Conservation (phyloP, 2,888 invertebrate species). For the Melikaiella ostensackeni region DNA sequence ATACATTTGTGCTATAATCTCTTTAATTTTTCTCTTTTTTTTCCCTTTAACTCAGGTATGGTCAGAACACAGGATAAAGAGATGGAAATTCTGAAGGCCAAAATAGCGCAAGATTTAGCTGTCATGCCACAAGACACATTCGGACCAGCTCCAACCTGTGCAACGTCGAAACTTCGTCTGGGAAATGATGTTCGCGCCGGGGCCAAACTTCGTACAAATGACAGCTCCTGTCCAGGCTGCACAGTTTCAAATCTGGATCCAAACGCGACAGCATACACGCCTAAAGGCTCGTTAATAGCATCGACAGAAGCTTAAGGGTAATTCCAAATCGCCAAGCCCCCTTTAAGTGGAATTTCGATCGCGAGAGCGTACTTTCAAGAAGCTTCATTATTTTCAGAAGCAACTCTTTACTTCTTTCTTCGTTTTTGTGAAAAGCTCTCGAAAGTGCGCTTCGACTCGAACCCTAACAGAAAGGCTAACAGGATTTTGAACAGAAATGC, state of each 20-base stretch:
- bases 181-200: constrained; percentile 73
- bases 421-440: constrained; percentile 5
- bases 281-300: constrained; percentile 83
- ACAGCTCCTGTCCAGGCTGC: constrained; percentile 75
- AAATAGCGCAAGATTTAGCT: constrained; percentile 95
- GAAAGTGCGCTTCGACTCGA: constrained; percentile 26
- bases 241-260: constrained; percentile 86
- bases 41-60: constrained; percentile 80
- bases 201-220: constrained; percentile 71
- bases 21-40: no score
- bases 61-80: constrained; percentile 93
- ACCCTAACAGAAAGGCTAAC: background rate
- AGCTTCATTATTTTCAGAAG: background rate
- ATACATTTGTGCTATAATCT: no score
- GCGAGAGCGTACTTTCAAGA: constrained; percentile 18
- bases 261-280: constrained; percentile 94
- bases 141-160: constrained; percentile 79
- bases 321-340: background rate
- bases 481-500: constrained; percentile 1
- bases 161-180: constrained; percentile 82
- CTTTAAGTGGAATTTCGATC: constrained; percentile 8
- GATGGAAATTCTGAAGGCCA: constrained; percentile 92
- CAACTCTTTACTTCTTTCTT: background rate
- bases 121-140: constrained; percentile 90
- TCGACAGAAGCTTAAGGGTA: constrained; percentile 80